Evolutionary conservation across 1,140 invertebrate genomes (phyloP).

Genomic region (Stegodyphus mimosarum): DNA sequence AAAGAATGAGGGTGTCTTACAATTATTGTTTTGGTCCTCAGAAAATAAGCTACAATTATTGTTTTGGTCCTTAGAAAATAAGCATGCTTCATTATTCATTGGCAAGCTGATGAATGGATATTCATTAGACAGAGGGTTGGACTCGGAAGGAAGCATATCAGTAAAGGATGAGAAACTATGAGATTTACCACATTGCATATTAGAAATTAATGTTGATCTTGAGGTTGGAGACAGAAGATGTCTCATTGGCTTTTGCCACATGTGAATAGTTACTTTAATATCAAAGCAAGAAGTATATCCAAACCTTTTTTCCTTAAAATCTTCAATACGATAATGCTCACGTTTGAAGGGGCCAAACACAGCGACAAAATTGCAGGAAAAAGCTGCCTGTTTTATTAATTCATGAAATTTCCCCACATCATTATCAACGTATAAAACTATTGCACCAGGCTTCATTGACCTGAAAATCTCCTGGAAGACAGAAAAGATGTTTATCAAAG

Average conservation of each 20-base stretch:
- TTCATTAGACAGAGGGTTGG: no score
- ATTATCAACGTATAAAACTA: slow-evolving; percentile 20
- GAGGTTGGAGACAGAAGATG: not conserved
- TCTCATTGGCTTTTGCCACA: not conserved
- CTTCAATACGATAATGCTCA: not conserved
- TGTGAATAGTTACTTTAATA: slow-evolving; percentile 1
- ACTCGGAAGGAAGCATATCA: no score
- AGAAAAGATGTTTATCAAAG: not conserved
- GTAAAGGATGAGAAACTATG: not conserved
- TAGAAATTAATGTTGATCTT: not conserved
- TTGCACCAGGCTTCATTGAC: slow-evolving; percentile 16
- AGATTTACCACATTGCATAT: not conserved
- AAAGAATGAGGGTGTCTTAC: no score
- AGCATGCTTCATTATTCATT: no score
- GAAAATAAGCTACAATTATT: no score
- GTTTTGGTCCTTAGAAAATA: no score
- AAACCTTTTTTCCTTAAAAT: not conserved
- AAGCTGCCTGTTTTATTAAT: no score
- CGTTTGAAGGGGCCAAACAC: no score
- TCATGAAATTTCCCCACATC: not conserved
- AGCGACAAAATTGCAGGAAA: no score
- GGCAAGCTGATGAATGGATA: no score
- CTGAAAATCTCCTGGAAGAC: slow-evolving; percentile 24
- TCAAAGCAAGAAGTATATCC: not conserved
- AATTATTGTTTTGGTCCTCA: no score